A percentile compares a stretch with the other conserved stretches of the same genome.
Evolutionary conservation across 2,113 vertebrate genomes (phyloP).

Genomic region (Gracilinanus agilis): DNA sequence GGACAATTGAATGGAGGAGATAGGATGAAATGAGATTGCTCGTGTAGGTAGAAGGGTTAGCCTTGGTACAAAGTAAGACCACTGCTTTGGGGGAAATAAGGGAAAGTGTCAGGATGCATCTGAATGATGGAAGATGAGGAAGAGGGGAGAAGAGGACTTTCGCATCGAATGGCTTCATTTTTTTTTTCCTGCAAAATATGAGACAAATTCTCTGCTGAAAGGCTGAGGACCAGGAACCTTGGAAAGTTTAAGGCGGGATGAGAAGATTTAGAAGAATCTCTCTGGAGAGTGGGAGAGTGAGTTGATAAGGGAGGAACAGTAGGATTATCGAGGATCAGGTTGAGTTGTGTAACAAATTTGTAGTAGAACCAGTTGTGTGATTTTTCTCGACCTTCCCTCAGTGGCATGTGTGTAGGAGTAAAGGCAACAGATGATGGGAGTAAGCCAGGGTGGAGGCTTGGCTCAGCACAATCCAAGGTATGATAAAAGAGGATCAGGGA

Average conservation of each 20-base stretch:
- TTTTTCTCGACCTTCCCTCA: background rate
- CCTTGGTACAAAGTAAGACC: background rate
- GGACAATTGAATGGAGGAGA: background rate
- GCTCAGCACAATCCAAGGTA: background rate
- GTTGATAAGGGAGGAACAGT: background rate
- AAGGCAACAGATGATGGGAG: background rate
- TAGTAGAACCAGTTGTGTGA: background rate
- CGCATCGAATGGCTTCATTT: background rate
- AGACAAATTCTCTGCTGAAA: background rate
- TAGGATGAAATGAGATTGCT: background rate
- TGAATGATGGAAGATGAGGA: background rate
- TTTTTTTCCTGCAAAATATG: background rate
- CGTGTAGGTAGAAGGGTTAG: background rate
- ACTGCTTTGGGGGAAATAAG: background rate
- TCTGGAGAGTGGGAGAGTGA: background rate
- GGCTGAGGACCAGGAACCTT: background rate
- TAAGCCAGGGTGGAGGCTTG: background rate
- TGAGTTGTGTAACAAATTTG: background rate
- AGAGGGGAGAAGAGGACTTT: background rate
- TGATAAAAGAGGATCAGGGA: background rate
- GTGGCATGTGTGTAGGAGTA: background rate
- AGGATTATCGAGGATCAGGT: background rate
- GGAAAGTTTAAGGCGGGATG: background rate
- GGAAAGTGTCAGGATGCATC: background rate
- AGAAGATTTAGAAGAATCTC: background rate